phyloP scores from a whole-genome alignment of 2,113 vertebrate genomes.

The Erpornis zantholeuca region DNA sequence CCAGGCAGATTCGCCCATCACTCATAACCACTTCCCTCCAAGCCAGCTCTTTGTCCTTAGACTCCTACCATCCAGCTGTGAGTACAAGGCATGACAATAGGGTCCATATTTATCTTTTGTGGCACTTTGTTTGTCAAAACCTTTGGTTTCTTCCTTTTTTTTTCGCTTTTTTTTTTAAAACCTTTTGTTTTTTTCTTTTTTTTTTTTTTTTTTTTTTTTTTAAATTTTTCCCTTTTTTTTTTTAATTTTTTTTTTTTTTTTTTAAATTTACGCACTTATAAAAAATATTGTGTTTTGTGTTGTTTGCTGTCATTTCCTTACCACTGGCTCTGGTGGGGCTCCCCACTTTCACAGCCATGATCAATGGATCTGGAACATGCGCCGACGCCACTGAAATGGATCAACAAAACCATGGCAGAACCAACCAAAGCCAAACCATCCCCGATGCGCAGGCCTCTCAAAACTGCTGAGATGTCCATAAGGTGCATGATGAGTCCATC shows the following conservation, averaged over 20 bases:
- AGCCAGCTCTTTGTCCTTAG: slow-evolving; percentile 33
- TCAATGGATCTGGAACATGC: slow-evolving; percentile 38
- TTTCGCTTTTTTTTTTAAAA: not conserved
- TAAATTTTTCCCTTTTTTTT: not conserved
- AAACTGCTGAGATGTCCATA: slow-evolving; percentile 30
- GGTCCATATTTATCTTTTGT: slow-evolving; percentile 56
- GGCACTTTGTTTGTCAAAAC: slow-evolving; percentile 81
- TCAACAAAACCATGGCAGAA: slow-evolving; percentile 7
- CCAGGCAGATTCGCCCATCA: slow-evolving; percentile 8
- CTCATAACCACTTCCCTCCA: slow-evolving; percentile 18
- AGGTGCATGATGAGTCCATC: slow-evolving; percentile 42
- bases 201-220: not conserved
- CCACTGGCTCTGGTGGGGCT: slow-evolving; percentile 38
- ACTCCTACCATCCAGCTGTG: slow-evolving; percentile 52
- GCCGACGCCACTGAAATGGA: not conserved
- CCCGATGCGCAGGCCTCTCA: not conserved
- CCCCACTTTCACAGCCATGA: slow-evolving; percentile 54
- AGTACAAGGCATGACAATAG: slow-evolving; percentile 55
- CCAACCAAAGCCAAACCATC: slow-evolving; percentile 17
- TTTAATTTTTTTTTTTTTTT: not conserved
- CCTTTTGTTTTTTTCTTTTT: not conserved
- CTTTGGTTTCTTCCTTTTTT: slow-evolving; percentile 86
- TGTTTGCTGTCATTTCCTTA: not conserved
- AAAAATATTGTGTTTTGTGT: slow-evolving; percentile 52
- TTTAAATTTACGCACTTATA: not conserved